A percentile compares a stretch with the other conserved stretches of the same genome.
Conservation (phyloP, 2,113 vertebrate genomes). For the Heliornis fulica region DNA sequence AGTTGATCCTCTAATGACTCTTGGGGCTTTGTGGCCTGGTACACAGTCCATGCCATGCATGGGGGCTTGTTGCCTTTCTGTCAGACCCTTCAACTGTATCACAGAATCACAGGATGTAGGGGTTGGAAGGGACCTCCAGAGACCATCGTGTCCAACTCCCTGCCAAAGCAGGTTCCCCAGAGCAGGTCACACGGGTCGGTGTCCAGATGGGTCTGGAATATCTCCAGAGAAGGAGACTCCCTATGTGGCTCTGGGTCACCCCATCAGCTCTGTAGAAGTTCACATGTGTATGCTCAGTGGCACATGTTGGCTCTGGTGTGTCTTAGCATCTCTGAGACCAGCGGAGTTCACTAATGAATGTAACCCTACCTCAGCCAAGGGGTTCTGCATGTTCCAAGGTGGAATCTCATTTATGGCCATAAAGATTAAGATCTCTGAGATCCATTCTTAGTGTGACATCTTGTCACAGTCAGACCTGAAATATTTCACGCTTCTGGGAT, state of each 20-base stretch:
- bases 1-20: neutral
- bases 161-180: no score
- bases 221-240: no score
- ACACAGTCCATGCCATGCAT: rapidly evolving
- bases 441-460: neutral
- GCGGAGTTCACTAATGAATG: neutral
- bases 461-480: neutral
- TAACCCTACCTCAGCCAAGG: neutral
- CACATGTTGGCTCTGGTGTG: neutral
- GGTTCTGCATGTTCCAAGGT: neutral
- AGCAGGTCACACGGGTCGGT: no score
- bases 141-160: no score
- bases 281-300: rapidly evolving
- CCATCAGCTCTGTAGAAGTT: neutral
- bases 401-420: neutral
- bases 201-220: no score
- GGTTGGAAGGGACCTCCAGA: no score
- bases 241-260: neutral
- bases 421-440: neutral
- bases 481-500: neutral
- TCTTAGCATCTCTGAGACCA: neutral
- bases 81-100: neutral
- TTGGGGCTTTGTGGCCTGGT: neutral
- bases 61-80: neutral
- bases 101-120: no score